Percentiles rank a stretch among this genome's conserved stretches.
phyloP scores from a whole-genome alignment of 1,140 invertebrate genomes.

The Caenorhabditis tropicalis region DNA sequence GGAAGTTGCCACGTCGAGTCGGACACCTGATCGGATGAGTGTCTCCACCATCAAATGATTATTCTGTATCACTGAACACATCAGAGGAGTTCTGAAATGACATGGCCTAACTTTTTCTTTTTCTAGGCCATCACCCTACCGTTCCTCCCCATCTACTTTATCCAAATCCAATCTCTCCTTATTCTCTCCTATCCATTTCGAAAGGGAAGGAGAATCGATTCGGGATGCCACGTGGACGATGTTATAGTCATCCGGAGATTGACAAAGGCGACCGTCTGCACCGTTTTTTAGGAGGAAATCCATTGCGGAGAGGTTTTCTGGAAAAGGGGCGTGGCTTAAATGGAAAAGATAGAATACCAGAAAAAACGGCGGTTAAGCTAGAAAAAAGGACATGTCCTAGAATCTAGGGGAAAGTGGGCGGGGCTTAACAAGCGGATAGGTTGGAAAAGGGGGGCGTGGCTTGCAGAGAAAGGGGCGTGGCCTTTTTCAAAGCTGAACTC shows the following conservation, averaged over 20 bases:
- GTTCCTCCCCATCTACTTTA: background rate
- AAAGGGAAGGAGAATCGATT: background rate
- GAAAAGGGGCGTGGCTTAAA: too few species aligned
- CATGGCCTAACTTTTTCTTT: background rate
- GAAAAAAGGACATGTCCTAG: background rate
- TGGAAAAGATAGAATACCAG: too few species aligned
- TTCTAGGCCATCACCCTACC: background rate
- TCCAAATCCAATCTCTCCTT: slow-evolving; percentile 10
- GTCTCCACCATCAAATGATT: background rate
- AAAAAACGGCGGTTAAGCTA: too few species aligned
- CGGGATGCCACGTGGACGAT: slow-evolving; percentile 2
- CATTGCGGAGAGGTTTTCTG: slow-evolving; percentile 10
- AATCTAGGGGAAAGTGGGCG: too few species aligned
- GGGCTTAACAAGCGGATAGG: too few species aligned
- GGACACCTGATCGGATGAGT: background rate
- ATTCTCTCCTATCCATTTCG: background rate
- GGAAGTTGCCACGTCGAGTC: background rate
- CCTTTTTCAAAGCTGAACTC: too few species aligned
- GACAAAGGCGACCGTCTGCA: background rate
- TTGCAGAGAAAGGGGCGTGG: too few species aligned
- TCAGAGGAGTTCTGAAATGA: slow-evolving; percentile 11
- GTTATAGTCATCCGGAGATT: background rate
- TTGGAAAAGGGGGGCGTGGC: too few species aligned
- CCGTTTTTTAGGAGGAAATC: background rate
- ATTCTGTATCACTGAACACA: background rate